Evolutionary conservation across 2,113 vertebrate genomes (phyloP).

Genomic region (Callionymus lyra): DNA sequence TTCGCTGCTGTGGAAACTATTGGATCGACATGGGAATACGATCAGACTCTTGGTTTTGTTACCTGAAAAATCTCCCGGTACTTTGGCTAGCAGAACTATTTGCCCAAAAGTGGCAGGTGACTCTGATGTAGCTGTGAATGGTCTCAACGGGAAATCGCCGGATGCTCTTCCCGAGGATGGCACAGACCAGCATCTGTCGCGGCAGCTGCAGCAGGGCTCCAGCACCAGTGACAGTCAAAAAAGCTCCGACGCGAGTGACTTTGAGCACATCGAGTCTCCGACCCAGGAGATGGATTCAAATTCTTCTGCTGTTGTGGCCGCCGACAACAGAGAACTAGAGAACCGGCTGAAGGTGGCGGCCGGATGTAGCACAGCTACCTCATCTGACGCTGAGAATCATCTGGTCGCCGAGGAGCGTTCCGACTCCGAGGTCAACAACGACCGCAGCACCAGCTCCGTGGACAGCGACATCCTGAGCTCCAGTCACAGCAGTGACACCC

Average conservation of each 20-base stretch:
- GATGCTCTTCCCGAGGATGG: slow-evolving; percentile 94
- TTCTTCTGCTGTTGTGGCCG: slow-evolving; percentile 71
- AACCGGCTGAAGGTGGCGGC: slow-evolving; percentile 68
- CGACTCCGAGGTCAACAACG: slow-evolving; percentile 93
- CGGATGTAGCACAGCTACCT: slow-evolving; percentile 20
- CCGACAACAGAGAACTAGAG: slow-evolving; percentile 82
- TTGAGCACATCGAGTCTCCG: slow-evolving; percentile 89
- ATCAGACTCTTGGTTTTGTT: slow-evolving; percentile 86
- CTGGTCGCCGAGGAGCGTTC: slow-evolving; percentile 88
- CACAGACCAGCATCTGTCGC: slow-evolving; percentile 91
- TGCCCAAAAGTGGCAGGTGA: slow-evolving; percentile 74
- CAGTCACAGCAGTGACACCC: slow-evolving; percentile 94
- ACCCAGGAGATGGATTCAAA: slow-evolving; percentile 81
- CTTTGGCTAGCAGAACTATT: slow-evolving; percentile 72
- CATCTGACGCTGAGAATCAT: slow-evolving; percentile 79
- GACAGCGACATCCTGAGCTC: slow-evolving; percentile 98
- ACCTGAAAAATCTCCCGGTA: slow-evolving; percentile 85
- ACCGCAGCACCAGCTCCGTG: slow-evolving; percentile 95
- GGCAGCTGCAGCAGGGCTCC: slow-evolving; percentile 76
- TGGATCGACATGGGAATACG: slow-evolving; percentile 95
- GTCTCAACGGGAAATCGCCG: slow-evolving; percentile 80
- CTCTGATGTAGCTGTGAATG: slow-evolving; percentile 73
- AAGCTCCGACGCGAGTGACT: slow-evolving; percentile 90
- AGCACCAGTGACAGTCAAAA: slow-evolving; percentile 90
- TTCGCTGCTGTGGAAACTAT: slow-evolving; percentile 88